Conservation (phyloP, 2,888 invertebrate species). For the Isoperla grammatica region DNA sequence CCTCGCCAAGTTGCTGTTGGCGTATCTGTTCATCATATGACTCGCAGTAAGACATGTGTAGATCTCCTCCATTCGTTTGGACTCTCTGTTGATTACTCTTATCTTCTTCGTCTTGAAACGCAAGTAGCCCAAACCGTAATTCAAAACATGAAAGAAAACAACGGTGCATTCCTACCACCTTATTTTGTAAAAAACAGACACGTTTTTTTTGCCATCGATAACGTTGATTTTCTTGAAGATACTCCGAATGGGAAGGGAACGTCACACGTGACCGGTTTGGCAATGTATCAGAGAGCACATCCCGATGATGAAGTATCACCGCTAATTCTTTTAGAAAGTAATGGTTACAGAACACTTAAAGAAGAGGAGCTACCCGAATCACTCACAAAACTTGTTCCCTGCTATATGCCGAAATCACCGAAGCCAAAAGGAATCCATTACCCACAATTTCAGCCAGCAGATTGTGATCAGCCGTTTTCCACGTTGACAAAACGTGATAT, state of each 20-base stretch:
- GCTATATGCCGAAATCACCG: constrained; percentile 6
- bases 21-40: constrained; percentile 4
- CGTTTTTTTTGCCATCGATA: constrained; percentile 24
- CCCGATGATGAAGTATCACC: constrained; percentile 2
- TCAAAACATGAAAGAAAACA: constrained; percentile 11
- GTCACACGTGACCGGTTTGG: constrained; percentile 20
- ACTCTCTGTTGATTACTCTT: constrained; percentile 12
- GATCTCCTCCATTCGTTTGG: constrained; percentile 14
- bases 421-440: neutral
- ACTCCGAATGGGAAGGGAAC: constrained; percentile 23
- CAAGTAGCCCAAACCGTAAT: constrained; percentile 10
- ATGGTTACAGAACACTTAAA: neutral
- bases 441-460: neutral
- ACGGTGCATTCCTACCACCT: constrained; percentile 13
- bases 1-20: constrained; percentile 19
- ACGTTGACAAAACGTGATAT: neutral
- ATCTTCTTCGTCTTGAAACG: constrained; percentile 13
- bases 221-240: constrained; percentile 24
- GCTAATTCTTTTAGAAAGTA: neutral
- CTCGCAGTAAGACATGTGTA: constrained; percentile 9
- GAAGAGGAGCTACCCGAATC: neutral
- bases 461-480: neutral
- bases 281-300: constrained; percentile 18
- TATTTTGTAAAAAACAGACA: constrained; percentile 18
- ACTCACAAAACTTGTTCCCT: constrained; percentile 6